Conservation (phyloP, 2,797 vertebrate species). For the Poecilia gillii region DNA sequence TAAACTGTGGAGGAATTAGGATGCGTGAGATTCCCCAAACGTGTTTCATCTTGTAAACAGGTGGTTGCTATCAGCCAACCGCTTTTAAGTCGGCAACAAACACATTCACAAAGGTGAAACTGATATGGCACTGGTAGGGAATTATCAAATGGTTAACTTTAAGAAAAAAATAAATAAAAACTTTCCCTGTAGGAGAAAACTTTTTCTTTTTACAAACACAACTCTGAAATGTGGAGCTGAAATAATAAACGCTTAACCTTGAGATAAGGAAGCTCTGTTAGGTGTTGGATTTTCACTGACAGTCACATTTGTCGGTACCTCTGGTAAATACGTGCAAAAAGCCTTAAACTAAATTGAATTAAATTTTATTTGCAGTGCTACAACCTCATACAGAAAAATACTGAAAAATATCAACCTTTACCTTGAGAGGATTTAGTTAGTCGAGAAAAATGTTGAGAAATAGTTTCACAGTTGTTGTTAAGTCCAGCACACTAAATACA, state of each 20-base stretch:
- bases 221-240: not conserved
- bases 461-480: not conserved
- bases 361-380: not conserved
- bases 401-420: not conserved
- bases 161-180: not conserved
- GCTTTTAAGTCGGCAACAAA: slow-evolving; percentile 58
- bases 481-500: not conserved
- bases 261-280: not conserved
- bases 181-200: not conserved
- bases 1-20: slow-evolving; percentile 83
- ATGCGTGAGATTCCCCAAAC: slow-evolving; percentile 72
- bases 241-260: not conserved
- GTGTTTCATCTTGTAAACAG: slow-evolving; percentile 72
- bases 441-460: not conserved
- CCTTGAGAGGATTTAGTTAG: not conserved
- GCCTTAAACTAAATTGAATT: not conserved
- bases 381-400: not conserved
- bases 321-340: not conserved
- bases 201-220: not conserved
- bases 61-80: slow-evolving; percentile 68
- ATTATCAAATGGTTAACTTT: not conserved
- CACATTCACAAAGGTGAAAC: slow-evolving; percentile 56
- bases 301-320: not conserved
- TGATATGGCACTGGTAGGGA: slow-evolving; percentile 24
- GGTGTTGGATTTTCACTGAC: not conserved